Evolutionary conservation across 2,113 vertebrate species (phyloP).

Genomic region (Nesogale talazaci): DNA sequence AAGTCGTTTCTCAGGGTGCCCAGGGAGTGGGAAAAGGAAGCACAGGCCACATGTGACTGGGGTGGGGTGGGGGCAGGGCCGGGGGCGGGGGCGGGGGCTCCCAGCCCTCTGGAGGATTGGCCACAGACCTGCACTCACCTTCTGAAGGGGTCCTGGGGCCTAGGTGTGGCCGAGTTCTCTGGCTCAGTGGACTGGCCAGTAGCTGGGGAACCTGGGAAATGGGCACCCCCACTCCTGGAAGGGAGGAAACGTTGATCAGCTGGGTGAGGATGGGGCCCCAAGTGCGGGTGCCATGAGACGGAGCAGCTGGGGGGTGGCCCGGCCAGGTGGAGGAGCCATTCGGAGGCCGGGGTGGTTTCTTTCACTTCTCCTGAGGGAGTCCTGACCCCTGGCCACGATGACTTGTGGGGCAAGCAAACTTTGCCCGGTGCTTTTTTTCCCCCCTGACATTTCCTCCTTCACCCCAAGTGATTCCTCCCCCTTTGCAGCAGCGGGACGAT

Average conservation of each 20-base stretch:
- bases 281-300: background rate
- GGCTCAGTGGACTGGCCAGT: background rate
- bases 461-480: background rate
- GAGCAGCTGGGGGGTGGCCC: background rate
- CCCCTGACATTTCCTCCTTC: constrained; percentile 30
- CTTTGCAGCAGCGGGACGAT: constrained; percentile 27
- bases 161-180: background rate
- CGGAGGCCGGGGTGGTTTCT: background rate
- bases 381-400: constrained; percentile 58
- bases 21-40: background rate
- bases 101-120: background rate
- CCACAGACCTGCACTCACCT: background rate
- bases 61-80: no score
- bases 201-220: background rate
- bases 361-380: background rate
- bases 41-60: background rate
- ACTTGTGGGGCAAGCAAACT: constrained; percentile 47
- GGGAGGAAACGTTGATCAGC: no score
- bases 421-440: background rate
- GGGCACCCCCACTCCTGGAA: no score
- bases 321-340: background rate
- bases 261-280: background rate
- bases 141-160: background rate
- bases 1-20: background rate
- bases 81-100: no score